phyloP scores from a whole-genome alignment of 2,888 invertebrate species.

The Epirrhoe tristata region DNA sequence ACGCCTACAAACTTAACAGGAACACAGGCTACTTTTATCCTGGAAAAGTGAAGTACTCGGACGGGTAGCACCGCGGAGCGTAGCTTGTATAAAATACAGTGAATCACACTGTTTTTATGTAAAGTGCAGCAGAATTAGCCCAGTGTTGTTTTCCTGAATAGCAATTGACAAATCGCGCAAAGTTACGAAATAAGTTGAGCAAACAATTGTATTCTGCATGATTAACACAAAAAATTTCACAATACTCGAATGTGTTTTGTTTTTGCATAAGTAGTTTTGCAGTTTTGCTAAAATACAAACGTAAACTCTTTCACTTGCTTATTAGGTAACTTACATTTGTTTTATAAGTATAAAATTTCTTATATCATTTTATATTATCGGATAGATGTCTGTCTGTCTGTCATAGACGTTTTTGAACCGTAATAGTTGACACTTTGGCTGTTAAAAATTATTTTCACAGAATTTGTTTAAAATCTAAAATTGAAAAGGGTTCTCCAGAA shows the following conservation, averaged over 20 bases:
- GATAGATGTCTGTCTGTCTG: too few relatives aligned
- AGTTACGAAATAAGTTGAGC: slow-evolving; percentile 18
- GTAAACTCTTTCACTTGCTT: background rate
- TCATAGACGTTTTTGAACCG: too few relatives aligned
- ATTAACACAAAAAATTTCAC: slow-evolving; percentile 23
- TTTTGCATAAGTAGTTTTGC: background rate
- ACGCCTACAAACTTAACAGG: too few relatives aligned
- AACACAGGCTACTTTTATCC: too few relatives aligned
- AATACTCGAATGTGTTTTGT: slow-evolving; percentile 12
- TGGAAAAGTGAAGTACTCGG: background rate
- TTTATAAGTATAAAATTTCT: too few relatives aligned
- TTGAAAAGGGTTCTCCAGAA: too few relatives aligned
- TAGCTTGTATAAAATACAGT: background rate
- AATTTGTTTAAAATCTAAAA: too few relatives aligned
- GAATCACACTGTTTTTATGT: background rate
- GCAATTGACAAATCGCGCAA: background rate
- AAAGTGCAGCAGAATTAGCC: slow-evolving; percentile 1
- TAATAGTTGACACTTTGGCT: background rate
- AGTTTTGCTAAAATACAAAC: background rate
- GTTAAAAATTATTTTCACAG: background rate
- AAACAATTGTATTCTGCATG: slow-evolving; percentile 14
- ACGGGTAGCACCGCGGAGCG: background rate
- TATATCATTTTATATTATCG: too few relatives aligned
- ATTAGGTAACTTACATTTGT: background rate
- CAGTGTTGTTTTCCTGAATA: slow-evolving; percentile 15